Conservation (phyloP, 2,888 invertebrate species). For the Cylloceria caligata region DNA sequence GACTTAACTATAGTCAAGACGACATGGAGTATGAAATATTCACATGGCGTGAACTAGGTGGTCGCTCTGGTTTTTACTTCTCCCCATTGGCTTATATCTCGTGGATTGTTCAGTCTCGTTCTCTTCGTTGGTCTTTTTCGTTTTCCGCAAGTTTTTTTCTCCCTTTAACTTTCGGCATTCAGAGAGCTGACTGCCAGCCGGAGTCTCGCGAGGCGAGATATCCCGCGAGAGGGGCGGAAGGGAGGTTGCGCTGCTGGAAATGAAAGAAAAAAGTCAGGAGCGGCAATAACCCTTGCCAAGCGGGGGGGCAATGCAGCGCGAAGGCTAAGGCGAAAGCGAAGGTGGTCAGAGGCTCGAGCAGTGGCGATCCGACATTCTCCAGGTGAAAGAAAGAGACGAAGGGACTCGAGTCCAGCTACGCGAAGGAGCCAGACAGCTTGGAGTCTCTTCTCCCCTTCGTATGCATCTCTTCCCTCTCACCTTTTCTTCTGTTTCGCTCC, state of each 20-base stretch:
- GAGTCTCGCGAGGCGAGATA: slow-evolving; percentile 57
- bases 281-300: slow-evolving; percentile 68
- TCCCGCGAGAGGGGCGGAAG: slow-evolving; percentile 61
- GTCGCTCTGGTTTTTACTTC: slow-evolving; percentile 75
- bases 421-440: slow-evolving; percentile 82
- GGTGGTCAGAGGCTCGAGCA: slow-evolving; percentile 11
- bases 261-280: slow-evolving; percentile 61
- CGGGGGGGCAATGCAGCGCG: slow-evolving; percentile 32
- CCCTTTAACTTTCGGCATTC: slow-evolving; percentile 57
- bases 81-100: slow-evolving; percentile 19
- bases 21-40: slow-evolving; percentile 23
- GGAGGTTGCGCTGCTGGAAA: slow-evolving; percentile 67
- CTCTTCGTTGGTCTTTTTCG: background rate
- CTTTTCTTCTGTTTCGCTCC: slow-evolving; percentile 62
- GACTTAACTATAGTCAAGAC: background rate
- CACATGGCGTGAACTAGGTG: slow-evolving; percentile 75
- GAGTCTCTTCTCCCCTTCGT: slow-evolving; percentile 74
- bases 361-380: too few species aligned
- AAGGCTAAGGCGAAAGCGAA: slow-evolving; percentile 43
- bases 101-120: slow-evolving; percentile 22
- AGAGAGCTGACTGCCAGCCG: slow-evolving; percentile 53
- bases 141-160: slow-evolving; percentile 17
- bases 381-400: slow-evolving; percentile 70
- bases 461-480: slow-evolving; percentile 64
- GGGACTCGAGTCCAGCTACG: slow-evolving; percentile 74